Evolutionary conservation across 2,888 invertebrate genomes (phyloP).

Genomic region (Dasysyrphus albostriatus): DNA sequence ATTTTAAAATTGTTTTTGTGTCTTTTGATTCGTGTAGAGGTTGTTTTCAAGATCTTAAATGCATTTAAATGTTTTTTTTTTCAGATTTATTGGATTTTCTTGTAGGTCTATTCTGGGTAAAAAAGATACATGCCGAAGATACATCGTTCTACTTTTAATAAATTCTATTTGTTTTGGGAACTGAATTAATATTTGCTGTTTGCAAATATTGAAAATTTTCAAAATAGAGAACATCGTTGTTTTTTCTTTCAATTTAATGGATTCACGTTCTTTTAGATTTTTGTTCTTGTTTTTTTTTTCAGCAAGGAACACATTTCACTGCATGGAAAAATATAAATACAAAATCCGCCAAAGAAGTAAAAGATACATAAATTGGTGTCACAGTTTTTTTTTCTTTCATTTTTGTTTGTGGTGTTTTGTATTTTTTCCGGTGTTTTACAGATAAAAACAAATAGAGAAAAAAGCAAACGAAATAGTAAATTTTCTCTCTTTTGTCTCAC

Average conservation of each 20-base stretch:
- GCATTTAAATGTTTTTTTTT: background rate
- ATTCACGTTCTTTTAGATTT: conserved; percentile 13
- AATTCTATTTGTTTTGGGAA: conserved; percentile 50
- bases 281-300: background rate
- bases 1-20: background rate
- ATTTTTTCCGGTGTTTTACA: background rate
- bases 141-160: conserved; percentile 20
- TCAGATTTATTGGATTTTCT: background rate
- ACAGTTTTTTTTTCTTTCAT: conserved; percentile 29
- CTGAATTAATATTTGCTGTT: conserved; percentile 49
- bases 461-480: background rate
- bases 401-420: conserved; percentile 2
- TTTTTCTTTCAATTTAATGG: conserved; percentile 47
- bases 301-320: background rate
- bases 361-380: conserved; percentile 53
- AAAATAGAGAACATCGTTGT: conserved; percentile 55
- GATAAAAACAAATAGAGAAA: background rate
- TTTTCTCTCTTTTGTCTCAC: background rate
- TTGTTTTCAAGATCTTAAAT: background rate
- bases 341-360: conserved; percentile 35
- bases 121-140: conserved; percentile 21
- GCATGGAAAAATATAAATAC: conserved; percentile 35
- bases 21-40: background rate
- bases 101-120: background rate
- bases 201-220: conserved; percentile 55